Evolutionary conservation across 2,797 vertebrate species (phyloP), one percentile per base, ranked within the genome.

Genomic region (Ispidina lecontei): DNA sequence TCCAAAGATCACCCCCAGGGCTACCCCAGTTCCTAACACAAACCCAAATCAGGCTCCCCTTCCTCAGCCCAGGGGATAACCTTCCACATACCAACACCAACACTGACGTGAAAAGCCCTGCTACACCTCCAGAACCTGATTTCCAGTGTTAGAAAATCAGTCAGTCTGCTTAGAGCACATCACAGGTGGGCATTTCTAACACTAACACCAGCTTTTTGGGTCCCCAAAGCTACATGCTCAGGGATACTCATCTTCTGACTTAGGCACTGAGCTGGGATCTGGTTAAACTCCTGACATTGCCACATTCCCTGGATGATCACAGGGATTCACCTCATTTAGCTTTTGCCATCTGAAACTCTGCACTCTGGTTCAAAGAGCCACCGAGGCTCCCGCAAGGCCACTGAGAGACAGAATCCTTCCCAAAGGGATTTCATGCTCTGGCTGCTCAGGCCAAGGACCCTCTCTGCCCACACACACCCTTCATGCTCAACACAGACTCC

Each of bases 51-150:
- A 31, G 7, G 20, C 21, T 78, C 3, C 20, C 28, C 23, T 74
- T 89, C 25, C 37, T 31, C 28, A 8, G 39, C 64, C 59, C 37
- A 43, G 9, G 29, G 71, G 12, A 23, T 28, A 82, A 60, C 46
- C 33, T 56, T 85, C 46, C 41, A 58, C 26, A 14, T 58, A 17
- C 37, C 60, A 82, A 25, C 10, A 59, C n/a, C n/a, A 60, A 10
- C 0, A 68, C 18, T 25, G 25, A 74, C 83, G 65, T 68, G 25
- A 43, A 91, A 86, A 69, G 22, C 10, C 46, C n/a, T 79, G 49
- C 67, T 86, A 72, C 35, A 89, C 52, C 49, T 70, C 68, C 39
- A 84, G 73, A 84, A 78, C 39, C 60, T 14, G 25, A 72, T 73
- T 82, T 75, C 43, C 29, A 29, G 19, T 63, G 16, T 75, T 37